A percentile compares a stretch with the other conserved stretches of the same genome.
Evolutionary conservation across 1,140 invertebrate species (phyloP).

Genomic region (Pinna nobilis): DNA sequence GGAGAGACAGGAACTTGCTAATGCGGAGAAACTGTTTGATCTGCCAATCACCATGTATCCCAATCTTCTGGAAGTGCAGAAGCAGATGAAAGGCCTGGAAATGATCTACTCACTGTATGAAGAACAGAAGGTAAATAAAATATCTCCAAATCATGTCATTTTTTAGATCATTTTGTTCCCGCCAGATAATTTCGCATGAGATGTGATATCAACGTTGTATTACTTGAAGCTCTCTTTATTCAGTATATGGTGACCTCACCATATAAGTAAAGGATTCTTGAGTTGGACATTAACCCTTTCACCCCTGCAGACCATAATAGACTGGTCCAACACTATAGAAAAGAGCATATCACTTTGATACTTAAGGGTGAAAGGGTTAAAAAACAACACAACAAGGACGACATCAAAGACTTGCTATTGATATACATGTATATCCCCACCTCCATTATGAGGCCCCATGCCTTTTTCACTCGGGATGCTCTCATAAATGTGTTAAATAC

Average conservation of each 20-base stretch:
- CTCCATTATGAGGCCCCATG: no score
- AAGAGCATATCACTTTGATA: no score
- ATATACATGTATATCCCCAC: no score
- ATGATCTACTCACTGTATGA: constrained; percentile 86
- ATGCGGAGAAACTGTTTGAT: constrained; percentile 90
- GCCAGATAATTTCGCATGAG: no score
- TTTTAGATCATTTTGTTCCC: not conserved
- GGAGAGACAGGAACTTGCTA: constrained; percentile 82
- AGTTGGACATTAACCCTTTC: not conserved
- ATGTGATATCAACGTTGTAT: not conserved
- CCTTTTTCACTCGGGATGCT: no score
- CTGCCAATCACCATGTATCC: constrained; percentile 88
- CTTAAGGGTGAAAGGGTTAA: no score
- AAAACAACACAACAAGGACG: no score
- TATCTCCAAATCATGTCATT: no score
- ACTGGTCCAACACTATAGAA: no score
- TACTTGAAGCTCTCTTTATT: not conserved
- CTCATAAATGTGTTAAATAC: no score
- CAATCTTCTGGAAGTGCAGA: constrained; percentile 82
- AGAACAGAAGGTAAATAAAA: constrained; percentile 81
- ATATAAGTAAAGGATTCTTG: not conserved
- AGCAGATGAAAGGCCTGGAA: constrained; percentile 84
- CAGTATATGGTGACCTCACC: not conserved
- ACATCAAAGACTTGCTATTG: no score
- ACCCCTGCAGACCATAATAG: no score